Conservation (phyloP, 2,888 invertebrate species). For the Erynnis tages region DNA sequence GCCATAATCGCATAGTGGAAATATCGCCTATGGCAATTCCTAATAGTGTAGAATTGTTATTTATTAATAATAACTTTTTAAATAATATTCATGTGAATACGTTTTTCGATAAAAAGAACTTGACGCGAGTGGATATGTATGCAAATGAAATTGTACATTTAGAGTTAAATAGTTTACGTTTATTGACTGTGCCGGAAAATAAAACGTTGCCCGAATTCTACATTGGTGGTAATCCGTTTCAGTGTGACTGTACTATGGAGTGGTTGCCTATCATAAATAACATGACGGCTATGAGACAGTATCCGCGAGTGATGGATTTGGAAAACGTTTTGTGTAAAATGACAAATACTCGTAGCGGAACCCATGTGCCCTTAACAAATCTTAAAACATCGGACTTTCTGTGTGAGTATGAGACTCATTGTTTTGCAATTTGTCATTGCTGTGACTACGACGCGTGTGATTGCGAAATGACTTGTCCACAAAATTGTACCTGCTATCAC, state of each 20-base stretch:
- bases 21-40: slow-evolving; percentile 92
- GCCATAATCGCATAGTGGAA: slow-evolving; percentile 93
- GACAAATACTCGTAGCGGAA: slow-evolving; percentile 90
- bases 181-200: slow-evolving; percentile 87
- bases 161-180: slow-evolving; percentile 89
- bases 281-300: slow-evolving; percentile 90
- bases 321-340: slow-evolving; percentile 94
- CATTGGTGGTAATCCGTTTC: slow-evolving; percentile 95
- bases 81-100: slow-evolving; percentile 91
- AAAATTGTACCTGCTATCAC: slow-evolving; percentile 96
- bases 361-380: slow-evolving; percentile 88
- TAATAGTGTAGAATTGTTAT: slow-evolving; percentile 92
- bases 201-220: slow-evolving; percentile 93
- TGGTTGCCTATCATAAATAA: slow-evolving; percentile 96
- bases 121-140: slow-evolving; percentile 94
- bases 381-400: slow-evolving; percentile 92
- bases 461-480: slow-evolving; percentile 97
- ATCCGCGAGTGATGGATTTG: slow-evolving; percentile 93
- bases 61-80: slow-evolving; percentile 94
- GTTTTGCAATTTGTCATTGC: slow-evolving; percentile 96
- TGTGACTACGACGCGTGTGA: slow-evolving; percentile 98
- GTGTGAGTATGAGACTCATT: slow-evolving; percentile 95
- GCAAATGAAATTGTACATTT: slow-evolving; percentile 92
- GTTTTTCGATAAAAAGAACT: slow-evolving; percentile 91
- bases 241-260: slow-evolving; percentile 97